phyloP scores from a whole-genome alignment of 2,113 vertebrate species.

The Galemys pyrenaicus region DNA sequence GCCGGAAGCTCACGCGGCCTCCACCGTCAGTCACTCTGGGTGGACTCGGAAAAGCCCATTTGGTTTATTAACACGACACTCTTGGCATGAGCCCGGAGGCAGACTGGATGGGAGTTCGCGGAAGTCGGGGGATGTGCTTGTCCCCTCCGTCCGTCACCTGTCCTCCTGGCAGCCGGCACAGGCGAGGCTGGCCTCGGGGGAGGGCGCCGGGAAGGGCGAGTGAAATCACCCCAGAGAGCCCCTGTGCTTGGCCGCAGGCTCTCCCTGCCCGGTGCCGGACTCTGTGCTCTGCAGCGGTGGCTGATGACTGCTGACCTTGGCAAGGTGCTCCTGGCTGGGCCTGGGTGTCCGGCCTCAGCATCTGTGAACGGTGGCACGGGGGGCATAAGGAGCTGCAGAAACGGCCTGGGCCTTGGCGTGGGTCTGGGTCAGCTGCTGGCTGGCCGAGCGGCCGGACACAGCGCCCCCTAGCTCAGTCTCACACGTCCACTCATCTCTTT shows the following conservation, averaged over 20 bases:
- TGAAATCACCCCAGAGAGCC: not conserved
- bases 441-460: fast-evolving
- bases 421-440: not conserved
- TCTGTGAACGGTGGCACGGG: no score
- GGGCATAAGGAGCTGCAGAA: not conserved
- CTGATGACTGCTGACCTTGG: no score
- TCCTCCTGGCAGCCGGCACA: not conserved
- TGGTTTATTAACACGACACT: slow-evolving; percentile 77
- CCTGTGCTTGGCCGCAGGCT: not conserved
- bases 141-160: slow-evolving; percentile 56
- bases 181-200: not conserved
- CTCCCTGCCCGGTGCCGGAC: not conserved
- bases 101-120: slow-evolving; percentile 77
- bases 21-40: not conserved
- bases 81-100: slow-evolving; percentile 44
- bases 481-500: not conserved
- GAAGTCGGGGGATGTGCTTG: slow-evolving; percentile 71
- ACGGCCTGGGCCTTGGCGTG: not conserved
- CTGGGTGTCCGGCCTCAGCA: no score
- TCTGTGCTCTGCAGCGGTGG: not conserved
- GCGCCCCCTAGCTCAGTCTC: fast-evolving
- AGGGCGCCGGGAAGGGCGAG: fast-evolving
- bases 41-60: slow-evolving; percentile 60
- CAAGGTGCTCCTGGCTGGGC: no score
- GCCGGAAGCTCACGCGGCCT: not conserved